Evolutionary conservation across 2,113 vertebrate species (phyloP).

Genomic region (Tringa solitaria): DNA sequence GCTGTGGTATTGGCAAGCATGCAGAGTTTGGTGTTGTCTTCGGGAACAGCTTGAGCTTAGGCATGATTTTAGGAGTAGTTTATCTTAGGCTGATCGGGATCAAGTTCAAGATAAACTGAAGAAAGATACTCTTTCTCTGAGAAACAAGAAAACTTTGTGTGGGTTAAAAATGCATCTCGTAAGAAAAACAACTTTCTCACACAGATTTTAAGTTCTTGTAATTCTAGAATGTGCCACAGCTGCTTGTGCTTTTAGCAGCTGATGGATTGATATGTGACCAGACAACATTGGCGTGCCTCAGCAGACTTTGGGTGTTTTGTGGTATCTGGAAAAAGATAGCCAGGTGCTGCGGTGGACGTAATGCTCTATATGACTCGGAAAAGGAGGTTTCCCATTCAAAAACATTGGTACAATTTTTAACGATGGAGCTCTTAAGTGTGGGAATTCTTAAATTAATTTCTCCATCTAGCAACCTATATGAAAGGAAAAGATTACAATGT

Average conservation of each 20-base stretch:
- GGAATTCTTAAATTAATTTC: not conserved
- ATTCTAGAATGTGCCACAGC: not conserved
- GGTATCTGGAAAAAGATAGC: not conserved
- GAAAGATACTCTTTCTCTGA: not conserved
- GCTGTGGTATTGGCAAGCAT: not conserved
- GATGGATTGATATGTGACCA: not conserved
- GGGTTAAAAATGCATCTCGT: accelerated
- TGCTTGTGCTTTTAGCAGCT: not conserved
- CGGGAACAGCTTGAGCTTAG: not conserved
- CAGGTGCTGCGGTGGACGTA: not conserved
- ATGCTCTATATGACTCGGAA: not conserved
- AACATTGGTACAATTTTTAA: not conserved
- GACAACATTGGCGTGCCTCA: accelerated
- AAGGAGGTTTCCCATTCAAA: not conserved
- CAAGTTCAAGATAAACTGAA: not conserved
- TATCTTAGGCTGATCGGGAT: not conserved
- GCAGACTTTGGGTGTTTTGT: not conserved
- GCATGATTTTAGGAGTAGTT: not conserved
- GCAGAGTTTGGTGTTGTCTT: not conserved
- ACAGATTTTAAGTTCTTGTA: not conserved
- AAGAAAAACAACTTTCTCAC: not conserved
- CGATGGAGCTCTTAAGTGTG: too few species aligned
- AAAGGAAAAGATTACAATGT: not conserved
- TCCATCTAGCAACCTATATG: not conserved
- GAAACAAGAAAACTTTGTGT: not conserved